Conservation (phyloP, 2,113 vertebrate species). For the Cheirogaleus medius region DNA sequence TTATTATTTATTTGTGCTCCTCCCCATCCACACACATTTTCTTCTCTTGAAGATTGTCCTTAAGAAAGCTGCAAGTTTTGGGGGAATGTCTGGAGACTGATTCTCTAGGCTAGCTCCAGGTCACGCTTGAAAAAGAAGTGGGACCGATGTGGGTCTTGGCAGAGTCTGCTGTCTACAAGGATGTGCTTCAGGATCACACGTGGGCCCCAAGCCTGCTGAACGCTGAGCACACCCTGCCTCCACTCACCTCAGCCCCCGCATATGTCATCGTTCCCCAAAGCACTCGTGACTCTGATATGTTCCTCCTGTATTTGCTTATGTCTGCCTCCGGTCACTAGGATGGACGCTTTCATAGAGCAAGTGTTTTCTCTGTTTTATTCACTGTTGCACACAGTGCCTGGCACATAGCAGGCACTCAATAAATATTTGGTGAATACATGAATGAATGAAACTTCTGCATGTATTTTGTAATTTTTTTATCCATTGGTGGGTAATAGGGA, state of each 20-base stretch:
- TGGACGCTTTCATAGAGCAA: neutral
- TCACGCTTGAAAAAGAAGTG: neutral
- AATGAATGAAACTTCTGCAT: neutral
- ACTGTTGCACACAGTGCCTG: neutral
- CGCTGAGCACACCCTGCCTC: neutral
- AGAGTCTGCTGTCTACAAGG: neutral
- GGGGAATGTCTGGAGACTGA: neutral
- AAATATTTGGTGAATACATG: neutral
- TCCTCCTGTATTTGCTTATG: neutral
- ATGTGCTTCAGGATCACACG: neutral
- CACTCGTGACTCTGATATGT: neutral
- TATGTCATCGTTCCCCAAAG: no score
- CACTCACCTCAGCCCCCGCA: fast-evolving
- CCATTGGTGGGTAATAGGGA: neutral
- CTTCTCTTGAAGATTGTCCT: neutral
- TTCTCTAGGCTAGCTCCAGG: neutral
- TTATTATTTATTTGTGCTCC: neutral
- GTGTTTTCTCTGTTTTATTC: neutral
- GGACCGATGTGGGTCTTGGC: neutral
- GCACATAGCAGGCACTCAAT: neutral
- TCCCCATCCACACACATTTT: neutral
- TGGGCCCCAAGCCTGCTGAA: neutral
- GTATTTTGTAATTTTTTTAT: neutral
- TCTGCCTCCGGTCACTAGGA: neutral
- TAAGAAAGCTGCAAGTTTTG: neutral